Evolutionary conservation across 1,140 invertebrate genomes (phyloP).

Genomic region (Heliothis subflexa): DNA sequence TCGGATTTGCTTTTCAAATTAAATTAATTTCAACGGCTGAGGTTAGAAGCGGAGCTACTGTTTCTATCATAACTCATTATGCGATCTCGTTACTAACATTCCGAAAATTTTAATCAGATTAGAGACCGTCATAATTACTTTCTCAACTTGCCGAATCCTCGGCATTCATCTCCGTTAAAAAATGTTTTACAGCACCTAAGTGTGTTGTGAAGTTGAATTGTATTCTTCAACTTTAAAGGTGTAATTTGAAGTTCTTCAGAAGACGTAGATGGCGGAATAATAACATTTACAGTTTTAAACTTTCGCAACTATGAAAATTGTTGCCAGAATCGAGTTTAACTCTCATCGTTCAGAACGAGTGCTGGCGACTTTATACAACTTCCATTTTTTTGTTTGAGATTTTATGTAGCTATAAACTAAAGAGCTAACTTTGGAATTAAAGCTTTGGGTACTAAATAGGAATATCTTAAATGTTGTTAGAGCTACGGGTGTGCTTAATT

Average conservation of each 20-base stretch:
- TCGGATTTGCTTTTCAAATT: conserved; percentile 28
- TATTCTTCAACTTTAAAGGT: conserved; percentile 52
- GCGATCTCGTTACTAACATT: conserved; percentile 42
- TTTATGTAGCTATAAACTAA: conserved; percentile 26
- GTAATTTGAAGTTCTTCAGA: conserved; percentile 54
- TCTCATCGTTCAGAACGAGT: conserved; percentile 42
- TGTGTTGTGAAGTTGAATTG: conserved; percentile 56
- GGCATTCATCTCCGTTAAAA: conserved; percentile 51
- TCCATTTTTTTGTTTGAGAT: conserved; percentile 40
- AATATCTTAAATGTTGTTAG: conserved; percentile 20
- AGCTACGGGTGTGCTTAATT: conserved; percentile 16
- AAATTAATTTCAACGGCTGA: conserved; percentile 12
- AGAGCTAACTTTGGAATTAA: conserved; percentile 8
- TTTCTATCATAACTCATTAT: conserved; percentile 44
- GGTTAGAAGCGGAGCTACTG: conserved; percentile 14
- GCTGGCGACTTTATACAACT: conserved; percentile 16
- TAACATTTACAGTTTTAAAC: conserved; percentile 58
- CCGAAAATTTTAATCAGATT: conserved; percentile 49
- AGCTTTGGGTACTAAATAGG: conserved; percentile 23
- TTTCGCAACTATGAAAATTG: conserved; percentile 62
- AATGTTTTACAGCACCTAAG: conserved; percentile 49
- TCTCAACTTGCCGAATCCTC: conserved; percentile 45
- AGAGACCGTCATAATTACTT: conserved; percentile 52
- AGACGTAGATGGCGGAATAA: conserved; percentile 49
- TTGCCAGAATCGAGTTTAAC: conserved; percentile 56